These are phyloP conservation scores for Hiodon alosoides DNA, from an alignment of 2,113 vertebrate genomes.

Conservation along the genomic window DNA sequence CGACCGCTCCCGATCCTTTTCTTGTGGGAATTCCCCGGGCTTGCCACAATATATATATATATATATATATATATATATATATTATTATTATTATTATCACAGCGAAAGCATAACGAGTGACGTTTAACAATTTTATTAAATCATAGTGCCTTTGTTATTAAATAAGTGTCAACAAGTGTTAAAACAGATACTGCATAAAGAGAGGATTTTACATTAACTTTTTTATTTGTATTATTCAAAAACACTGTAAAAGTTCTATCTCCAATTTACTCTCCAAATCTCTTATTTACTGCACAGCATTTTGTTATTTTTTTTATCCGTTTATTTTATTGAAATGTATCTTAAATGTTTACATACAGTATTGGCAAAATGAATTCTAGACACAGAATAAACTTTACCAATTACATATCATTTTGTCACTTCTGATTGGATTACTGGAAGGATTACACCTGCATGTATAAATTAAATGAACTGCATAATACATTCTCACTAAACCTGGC, in stretches of 20 bases:
- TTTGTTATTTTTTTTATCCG: constrained; percentile 55
- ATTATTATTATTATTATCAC: too few species aligned
- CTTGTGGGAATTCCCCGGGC: too few species aligned
- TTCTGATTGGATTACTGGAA: constrained; percentile 49
- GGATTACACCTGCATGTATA: constrained; percentile 61
- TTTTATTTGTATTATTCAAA: constrained; percentile 73
- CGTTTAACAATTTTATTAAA: too few species aligned
- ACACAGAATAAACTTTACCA: constrained; percentile 50
- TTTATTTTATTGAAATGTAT: constrained; percentile 29
- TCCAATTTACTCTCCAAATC: constrained; percentile 70
- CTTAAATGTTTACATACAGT: constrained; percentile 39
- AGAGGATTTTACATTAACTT: too few species aligned
- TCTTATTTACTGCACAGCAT: constrained; percentile 69
- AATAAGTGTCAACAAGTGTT: too few species aligned
- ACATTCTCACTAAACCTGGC: constrained; percentile 57
- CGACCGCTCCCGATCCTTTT: too few species aligned
- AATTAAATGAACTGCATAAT: constrained; percentile 48
- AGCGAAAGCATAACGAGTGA: too few species aligned
- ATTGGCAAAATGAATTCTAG: constrained; percentile 60
- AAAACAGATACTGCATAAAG: too few species aligned
- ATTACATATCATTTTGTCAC: constrained; percentile 39
- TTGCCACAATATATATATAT: too few species aligned
- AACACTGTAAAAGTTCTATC: constrained; percentile 74
- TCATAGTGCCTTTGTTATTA: too few species aligned
- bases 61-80: too few species aligned